Base-by-base conservation (phyloP, 2,797 vertebrate species). In the Typhlichthys eigenmanni region DNA sequence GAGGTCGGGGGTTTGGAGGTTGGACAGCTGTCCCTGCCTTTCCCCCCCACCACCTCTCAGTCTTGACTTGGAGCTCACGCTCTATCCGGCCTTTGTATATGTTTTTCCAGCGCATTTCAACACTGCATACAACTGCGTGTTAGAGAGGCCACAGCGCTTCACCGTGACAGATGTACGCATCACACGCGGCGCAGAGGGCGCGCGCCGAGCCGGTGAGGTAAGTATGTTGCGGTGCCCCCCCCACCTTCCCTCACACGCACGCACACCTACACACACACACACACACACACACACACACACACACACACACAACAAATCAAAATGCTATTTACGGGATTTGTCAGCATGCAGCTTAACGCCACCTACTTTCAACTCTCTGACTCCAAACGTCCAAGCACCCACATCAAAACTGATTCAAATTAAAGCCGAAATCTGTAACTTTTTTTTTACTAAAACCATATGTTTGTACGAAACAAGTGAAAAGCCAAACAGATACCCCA, bases 1-100 rank as follows among this genome's bases (percentile, higher is more conserved):
- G n/a, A 17, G 16, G 16, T 17, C 47, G 66, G 72, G 66, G 63
- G 59, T 29, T 11, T 29, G 47, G 32, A 69, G 80, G 45, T 84
- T 85, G 86, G 87, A 90, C 89, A 92, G 91, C 92, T 92, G 90
- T 91, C 87, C 69, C 79, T 76, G 71, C 87, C 81, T 84, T 86
- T 19, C 19, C 19, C 19, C 19, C 19, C 19, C 3, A 24, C 24
- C 84, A 89, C 85, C 87, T 89, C 68, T 79, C 82, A 85, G 75
- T 88, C 87, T 87, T 89, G 89, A 91, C 89, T 87, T 89, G 79
- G 83, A 89, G 82, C 86, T 79, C 87, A 84, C 78, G 87, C 79
- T 75, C 80, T 69, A 87, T 87, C 81, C 72, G 84, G 81, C 73
- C 81, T 90, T 87, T 87, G 86, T 82, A 85, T 88, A 87, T 87